Percentiles rank a stretch among this genome's conserved stretches.
Evolutionary conservation across 2,888 invertebrate species (phyloP).

Genomic region (Oithona nana): DNA sequence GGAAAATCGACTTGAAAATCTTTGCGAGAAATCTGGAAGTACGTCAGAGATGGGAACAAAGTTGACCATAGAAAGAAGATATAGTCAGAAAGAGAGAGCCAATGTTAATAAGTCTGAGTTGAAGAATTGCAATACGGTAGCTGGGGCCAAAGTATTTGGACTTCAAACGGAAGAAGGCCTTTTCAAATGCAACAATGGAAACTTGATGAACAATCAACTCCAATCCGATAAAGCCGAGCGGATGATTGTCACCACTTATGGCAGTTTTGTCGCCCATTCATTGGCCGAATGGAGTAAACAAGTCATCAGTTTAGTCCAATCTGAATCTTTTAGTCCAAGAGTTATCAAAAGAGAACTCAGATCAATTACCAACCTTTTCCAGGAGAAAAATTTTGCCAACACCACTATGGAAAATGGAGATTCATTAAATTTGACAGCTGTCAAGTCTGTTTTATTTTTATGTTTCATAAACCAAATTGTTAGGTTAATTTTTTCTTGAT

Average conservation of each 20-base stretch:
- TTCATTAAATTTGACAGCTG: background rate
- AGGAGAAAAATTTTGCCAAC: constrained; percentile 7
- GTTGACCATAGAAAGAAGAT: constrained; percentile 2
- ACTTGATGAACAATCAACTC: background rate
- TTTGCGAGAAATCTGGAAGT: background rate
- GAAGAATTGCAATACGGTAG: constrained; percentile 10
- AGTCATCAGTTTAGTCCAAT: background rate
- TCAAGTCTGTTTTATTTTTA: no score
- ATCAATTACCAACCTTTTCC: constrained; percentile 1
- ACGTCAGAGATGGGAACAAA: constrained; percentile 13
- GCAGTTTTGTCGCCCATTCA: constrained; percentile 1
- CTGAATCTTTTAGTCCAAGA: background rate
- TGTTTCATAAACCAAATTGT: no score
- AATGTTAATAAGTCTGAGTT: background rate
- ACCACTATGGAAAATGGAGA: background rate
- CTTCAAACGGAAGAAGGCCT: background rate
- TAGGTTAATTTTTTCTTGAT: no score
- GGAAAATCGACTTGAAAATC: background rate
- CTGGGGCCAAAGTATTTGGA: background rate
- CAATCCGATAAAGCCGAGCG: background rate
- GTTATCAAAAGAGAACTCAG: constrained; percentile 1
- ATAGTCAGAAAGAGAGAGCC: background rate
- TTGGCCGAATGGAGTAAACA: constrained; percentile 5
- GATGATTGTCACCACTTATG: constrained; percentile 7
- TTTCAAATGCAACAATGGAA: background rate